Percentiles rank a stretch among this genome's conserved stretches.
Evolutionary conservation across 2,888 invertebrate species (phyloP).

Genomic region (Andrena bicolor): DNA sequence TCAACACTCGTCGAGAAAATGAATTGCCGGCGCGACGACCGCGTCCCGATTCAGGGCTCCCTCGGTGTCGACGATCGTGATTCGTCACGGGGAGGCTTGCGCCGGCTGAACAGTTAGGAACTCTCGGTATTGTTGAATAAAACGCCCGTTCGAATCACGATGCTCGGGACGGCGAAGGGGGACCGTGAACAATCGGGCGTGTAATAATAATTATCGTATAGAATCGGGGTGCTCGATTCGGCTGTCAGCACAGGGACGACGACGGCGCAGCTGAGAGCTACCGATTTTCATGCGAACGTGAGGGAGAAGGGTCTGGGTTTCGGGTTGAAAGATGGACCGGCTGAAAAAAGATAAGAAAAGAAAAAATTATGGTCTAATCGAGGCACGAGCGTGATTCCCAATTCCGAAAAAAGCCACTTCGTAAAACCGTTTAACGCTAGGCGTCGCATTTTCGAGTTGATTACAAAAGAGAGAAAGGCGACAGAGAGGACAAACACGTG

Average conservation of each 20-base stretch:
- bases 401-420: slow-evolving; percentile 6
- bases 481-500: neutral
- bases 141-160: slow-evolving; percentile 1
- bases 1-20: slow-evolving; percentile 57
- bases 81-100: slow-evolving; percentile 6
- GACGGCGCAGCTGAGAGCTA: slow-evolving; percentile 83
- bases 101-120: neutral
- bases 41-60: slow-evolving; percentile 23
- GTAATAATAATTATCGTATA: slow-evolving; percentile 32
- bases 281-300: slow-evolving; percentile 85
- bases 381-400: neutral
- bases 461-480: neutral
- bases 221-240: slow-evolving; percentile 52
- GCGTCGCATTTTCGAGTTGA: neutral
- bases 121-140: neutral
- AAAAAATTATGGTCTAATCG: slow-evolving; percentile 75
- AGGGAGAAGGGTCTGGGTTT: slow-evolving; percentile 88
- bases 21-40: slow-evolving; percentile 18
- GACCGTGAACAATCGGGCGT: slow-evolving; percentile 48
- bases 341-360: slow-evolving; percentile 87
- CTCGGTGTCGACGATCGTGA: slow-evolving; percentile 31
- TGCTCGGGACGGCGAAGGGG: slow-evolving; percentile 33
- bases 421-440: neutral
- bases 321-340: slow-evolving; percentile 87
- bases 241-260: slow-evolving; percentile 69